Evolutionary conservation across 2,888 invertebrate genomes (phyloP).

Genomic region (Fragum whitleyi): DNA sequence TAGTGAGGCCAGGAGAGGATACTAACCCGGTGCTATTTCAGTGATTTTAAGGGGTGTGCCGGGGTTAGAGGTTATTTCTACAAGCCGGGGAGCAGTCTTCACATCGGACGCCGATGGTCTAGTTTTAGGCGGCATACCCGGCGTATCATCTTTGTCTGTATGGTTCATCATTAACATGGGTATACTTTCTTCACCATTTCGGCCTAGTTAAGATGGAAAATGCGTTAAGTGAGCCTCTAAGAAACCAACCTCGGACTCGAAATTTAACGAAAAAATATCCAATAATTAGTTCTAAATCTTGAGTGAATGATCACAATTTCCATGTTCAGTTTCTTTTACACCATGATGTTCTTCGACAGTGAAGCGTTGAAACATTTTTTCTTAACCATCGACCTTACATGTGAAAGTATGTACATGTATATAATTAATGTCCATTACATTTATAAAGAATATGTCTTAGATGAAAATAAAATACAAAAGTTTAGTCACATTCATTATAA

Average conservation of each 20-base stretch:
- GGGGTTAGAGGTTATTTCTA: conserved; percentile 79
- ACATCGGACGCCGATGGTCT: conserved; percentile 69
- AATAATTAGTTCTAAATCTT: no score
- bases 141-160: conserved; percentile 73
- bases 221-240: conserved; percentile 29
- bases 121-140: conserved; percentile 67
- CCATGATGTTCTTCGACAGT: no score
- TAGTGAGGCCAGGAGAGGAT: conserved; percentile 31
- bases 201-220: conserved; percentile 64
- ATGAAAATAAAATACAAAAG: no score
- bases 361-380: no score
- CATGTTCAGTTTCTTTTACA: no score
- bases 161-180: conserved; percentile 84
- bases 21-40: conserved; percentile 78
- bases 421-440: no score
- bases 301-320: no score
- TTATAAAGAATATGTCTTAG: no score
- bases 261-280: no score
- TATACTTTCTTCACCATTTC: conserved; percentile 83
- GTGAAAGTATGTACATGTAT: no score
- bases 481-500: no score
- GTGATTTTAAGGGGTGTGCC: conserved; percentile 79
- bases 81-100: conserved; percentile 76
- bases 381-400: no score
- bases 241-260: background rate